A percentile compares a stretch with the other conserved stretches of the same genome.
These are phyloP conservation scores for Slavum lentiscoides DNA, from an alignment of 2,888 invertebrate species.

Conservation along the genomic window DNA sequence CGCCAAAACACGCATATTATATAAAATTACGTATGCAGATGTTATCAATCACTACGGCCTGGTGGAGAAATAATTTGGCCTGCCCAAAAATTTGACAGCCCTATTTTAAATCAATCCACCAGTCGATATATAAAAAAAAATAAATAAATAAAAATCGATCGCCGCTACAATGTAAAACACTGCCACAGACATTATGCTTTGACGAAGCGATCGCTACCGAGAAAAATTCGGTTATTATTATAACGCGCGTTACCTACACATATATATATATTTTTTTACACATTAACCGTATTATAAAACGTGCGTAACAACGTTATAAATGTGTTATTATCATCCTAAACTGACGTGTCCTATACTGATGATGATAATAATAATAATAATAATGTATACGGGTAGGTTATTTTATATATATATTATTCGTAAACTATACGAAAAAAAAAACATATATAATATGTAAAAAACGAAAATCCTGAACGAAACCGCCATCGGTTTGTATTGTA, in stretches of 20 bases:
- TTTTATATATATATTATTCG: not conserved
- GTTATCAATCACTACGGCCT: no score
- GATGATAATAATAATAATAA: not conserved
- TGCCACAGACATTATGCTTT: no score
- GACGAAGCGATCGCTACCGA: not conserved
- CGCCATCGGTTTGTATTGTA: not conserved
- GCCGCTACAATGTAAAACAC: no score
- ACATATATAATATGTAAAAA: not conserved
- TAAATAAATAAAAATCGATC: no score
- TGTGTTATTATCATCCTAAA: conserved; percentile 1
- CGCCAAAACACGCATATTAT: no score
- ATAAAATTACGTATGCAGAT: no score
- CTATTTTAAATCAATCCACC: no score
- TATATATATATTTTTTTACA: no score
- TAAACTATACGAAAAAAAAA: not conserved
- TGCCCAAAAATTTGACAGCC: no score
- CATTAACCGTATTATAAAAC: not conserved
- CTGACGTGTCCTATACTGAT: not conserved
- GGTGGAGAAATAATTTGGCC: no score
- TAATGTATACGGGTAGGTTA: not conserved
- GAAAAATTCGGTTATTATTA: not conserved
- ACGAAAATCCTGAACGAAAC: not conserved
- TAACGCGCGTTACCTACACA: no score
- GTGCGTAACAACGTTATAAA: not conserved
- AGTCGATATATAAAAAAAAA: no score